A percentile compares a stretch with the other conserved stretches of the same genome.
phyloP scores from a whole-genome alignment of 2,797 vertebrate genomes.

The Triplophysa bombifrons region DNA sequence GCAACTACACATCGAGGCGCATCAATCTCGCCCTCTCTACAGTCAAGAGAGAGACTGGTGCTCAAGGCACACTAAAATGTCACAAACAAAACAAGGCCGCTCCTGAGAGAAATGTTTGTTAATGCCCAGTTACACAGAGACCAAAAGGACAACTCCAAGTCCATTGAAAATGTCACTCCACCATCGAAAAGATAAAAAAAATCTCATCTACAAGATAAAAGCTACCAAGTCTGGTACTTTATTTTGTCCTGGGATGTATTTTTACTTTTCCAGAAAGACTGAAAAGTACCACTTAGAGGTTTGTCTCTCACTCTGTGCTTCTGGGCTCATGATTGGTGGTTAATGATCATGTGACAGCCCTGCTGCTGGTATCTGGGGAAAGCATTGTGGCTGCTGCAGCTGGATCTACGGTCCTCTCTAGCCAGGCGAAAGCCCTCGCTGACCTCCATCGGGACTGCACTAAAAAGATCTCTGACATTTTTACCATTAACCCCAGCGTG shows the following conservation, averaged over 20 bases:
- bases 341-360: conserved; percentile 43
- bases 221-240: conserved; percentile 14
- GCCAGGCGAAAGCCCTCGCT: conserved; percentile 68
- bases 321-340: conserved; percentile 50
- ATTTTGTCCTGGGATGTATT: conserved; percentile 33
- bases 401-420: conserved; percentile 26
- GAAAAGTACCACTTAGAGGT: conserved; percentile 36
- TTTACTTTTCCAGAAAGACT: background rate
- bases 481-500: conserved; percentile 74
- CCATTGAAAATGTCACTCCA: conserved; percentile 36
- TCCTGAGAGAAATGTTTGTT: conserved; percentile 39
- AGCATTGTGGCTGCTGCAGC: conserved; percentile 46
- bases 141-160: conserved; percentile 15
- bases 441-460: conserved; percentile 70
- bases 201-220: conserved; percentile 26
- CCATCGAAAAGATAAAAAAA: conserved; percentile 16
- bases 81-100: conserved; percentile 50
- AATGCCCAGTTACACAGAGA: conserved; percentile 31
- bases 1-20: conserved; percentile 39
- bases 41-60: conserved; percentile 39
- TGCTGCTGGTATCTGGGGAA: conserved; percentile 57
- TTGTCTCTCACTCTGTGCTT: conserved; percentile 31
- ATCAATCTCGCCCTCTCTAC: conserved; percentile 47
- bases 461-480: conserved; percentile 78
- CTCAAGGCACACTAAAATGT: conserved; percentile 47